Evolutionary conservation across 1,140 invertebrate species (phyloP), one percentile per base, ranked within the genome.

Genomic region (Belonocnema kinseyi): DNA sequence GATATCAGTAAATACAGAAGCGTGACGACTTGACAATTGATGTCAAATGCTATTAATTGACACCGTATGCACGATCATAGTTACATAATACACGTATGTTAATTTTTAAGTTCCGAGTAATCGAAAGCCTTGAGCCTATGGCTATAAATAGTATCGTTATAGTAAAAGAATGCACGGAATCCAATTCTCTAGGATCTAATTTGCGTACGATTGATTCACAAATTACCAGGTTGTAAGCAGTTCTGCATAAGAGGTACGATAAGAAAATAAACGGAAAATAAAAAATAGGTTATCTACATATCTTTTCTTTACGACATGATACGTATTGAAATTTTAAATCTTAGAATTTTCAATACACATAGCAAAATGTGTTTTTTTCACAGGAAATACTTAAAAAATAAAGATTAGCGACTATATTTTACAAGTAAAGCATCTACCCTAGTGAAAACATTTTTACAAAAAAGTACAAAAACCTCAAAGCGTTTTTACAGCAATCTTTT

Each of bases 11-110:
- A 13, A 74, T 73, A 54, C n/a, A 73, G 8, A 46, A 58, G 66
- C 12, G 72, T 74, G 33, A 75, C 40, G 52, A 71, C 52, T 54
- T 26, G 33, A 52, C 75, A 81, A 81, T 81, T 81, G 80, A 78
- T 76, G 80, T 81, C 72, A 81, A 81, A 73, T 78, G 74, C 58
- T 53, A 76, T 75, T 78, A 76, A 81, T 81, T 74, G 78, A 76
- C 77, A 74, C 70, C 16, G 16, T 51, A 54, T 76, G 14, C 16
- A 46, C 14, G 74, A 54, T 51, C 71, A 50, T 16, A 76, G 50
- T 11, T 4, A 26, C 11, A 66, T 33, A 40, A 7, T 16, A 66
- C 10, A 14, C 61, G 40, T n/a, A 19, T 58, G 8, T 58, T 66
- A 40, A 66, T 66, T 40, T 14, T 66, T 33, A 66, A 66, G 58